These are phyloP conservation scores for Callopanchax toddi DNA, from an alignment of 2,113 vertebrate genomes.

Conservation along the genomic window DNA sequence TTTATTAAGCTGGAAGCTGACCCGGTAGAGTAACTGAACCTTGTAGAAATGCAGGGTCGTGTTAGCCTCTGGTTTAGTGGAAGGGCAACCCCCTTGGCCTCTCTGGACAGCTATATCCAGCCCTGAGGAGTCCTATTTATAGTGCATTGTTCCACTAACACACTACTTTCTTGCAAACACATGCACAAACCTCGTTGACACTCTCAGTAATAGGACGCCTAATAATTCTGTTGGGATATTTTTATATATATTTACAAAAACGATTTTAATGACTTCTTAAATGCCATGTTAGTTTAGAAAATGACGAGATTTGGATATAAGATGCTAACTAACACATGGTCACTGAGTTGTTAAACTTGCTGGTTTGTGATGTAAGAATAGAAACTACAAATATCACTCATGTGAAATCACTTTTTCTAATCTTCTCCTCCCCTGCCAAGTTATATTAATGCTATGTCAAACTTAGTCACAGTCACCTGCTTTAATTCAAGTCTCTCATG, in stretches of 20 bases:
- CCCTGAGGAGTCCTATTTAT: conserved; percentile 69
- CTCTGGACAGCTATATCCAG: conserved; percentile 64
- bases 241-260: background rate
- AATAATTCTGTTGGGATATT: background rate
- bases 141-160: conserved; percentile 77
- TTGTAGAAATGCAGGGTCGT: conserved; percentile 53
- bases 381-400: conserved; percentile 9
- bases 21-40: conserved; percentile 52
- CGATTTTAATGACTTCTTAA: background rate
- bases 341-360: background rate
- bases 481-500: conserved; percentile 58
- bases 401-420: conserved; percentile 49
- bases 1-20: conserved; percentile 40
- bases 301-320: background rate
- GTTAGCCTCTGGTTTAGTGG: conserved; percentile 57
- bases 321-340: background rate
- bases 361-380: background rate
- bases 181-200: conserved; percentile 31
- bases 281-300: no score
- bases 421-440: conserved; percentile 24
- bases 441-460: conserved; percentile 57
- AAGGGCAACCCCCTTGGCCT: conserved; percentile 71
- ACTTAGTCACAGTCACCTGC: conserved; percentile 49
- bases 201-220: no score
- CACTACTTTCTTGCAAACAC: conserved; percentile 63